Evolutionary conservation across 2,113 vertebrate species (phyloP), one percentile per base, ranked within the genome.

Genomic region (Aleadryas rufinucha): DNA sequence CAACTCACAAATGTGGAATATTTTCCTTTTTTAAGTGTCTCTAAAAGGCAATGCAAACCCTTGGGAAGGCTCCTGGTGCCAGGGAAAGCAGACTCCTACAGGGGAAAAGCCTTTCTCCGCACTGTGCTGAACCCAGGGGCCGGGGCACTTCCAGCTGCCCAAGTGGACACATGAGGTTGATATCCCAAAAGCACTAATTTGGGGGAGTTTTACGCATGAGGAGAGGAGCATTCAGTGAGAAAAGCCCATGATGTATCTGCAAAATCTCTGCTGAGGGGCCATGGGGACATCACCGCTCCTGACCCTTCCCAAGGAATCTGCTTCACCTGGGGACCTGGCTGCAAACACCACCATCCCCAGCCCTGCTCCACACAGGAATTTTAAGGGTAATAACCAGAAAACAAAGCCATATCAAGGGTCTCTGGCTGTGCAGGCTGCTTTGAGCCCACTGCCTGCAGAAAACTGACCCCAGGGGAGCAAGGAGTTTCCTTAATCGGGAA

Each of bases 281-380:
- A 4, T 1, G 26, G 54, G 54, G 22, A 12, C 79, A 53, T n/a
- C 28, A 14, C 13, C 5, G 0, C 27, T 44, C n/a, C 59, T 33
- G 13, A 30, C 11, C 49, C 41, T 63, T 33, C 42, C 78, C 49
- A 10, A 86, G 53, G 84, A 4, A 3, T 5, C 26, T 35, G 28
- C 31, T 49, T 33, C 3, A 0, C 31, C 41, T 0, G 0, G 37
- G 20, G 11, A 10, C 30, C 14, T 9, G 2, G 0, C 27, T 41
- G 49, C 66, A 33, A 52, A 31, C n/a, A 21, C 0, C 7, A 0
- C 10, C 1, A 2, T 15, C 14, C 52, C 49, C 84, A 57, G 61
- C 54, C 59, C 61, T 2, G 2, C 57, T 52, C 37, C 45, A 20
- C 15, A 4, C 39, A 4, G 4, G 0, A 0, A 31, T 56, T 70